phyloP scores from a whole-genome alignment of 2,113 vertebrate genomes.

The Electrona antarctica region DNA sequence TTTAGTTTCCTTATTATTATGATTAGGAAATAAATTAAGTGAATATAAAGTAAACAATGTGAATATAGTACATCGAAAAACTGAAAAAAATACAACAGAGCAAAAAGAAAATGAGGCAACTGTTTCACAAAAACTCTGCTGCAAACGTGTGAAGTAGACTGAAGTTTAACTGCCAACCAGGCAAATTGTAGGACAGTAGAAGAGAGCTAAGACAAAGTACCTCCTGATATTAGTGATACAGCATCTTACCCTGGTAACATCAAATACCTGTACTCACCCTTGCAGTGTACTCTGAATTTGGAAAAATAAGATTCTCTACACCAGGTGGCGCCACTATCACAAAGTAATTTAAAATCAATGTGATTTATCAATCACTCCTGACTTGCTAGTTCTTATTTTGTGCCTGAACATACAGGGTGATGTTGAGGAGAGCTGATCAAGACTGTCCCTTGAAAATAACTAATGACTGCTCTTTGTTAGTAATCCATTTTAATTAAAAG shows the following conservation, averaged over 20 bases:
- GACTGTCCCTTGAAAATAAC: not conserved
- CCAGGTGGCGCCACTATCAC: conserved; percentile 61
- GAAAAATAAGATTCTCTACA: conserved; percentile 35
- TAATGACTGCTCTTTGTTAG: too few relatives aligned
- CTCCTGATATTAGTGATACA: conserved; percentile 20
- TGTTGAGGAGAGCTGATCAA: conserved; percentile 12
- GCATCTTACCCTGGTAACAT: conserved; percentile 19
- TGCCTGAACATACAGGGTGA: conserved; percentile 22
- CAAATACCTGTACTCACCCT: not conserved
- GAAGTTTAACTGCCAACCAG: conserved; percentile 33
- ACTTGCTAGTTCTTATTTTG: conserved; percentile 7
- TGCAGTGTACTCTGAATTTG: conserved; percentile 13
- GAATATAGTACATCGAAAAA: conserved; percentile 56
- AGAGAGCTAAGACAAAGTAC: conserved; percentile 15
- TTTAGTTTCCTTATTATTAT: conserved; percentile 53
- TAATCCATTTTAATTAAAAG: too few relatives aligned
- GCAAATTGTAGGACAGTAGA: conserved; percentile 16
- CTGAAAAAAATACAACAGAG: conserved; percentile 37
- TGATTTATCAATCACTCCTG: conserved; percentile 4
- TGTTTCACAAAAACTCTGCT: conserved; percentile 36
- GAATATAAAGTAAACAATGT: conserved; percentile 67
- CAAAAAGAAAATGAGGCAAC: conserved; percentile 48
- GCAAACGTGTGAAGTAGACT: conserved; percentile 35
- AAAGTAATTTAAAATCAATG: conserved; percentile 17
- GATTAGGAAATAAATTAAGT: conserved; percentile 77